Base-by-base conservation (phyloP, 1,140 invertebrate species). In the Gerris buenoi region DNA sequence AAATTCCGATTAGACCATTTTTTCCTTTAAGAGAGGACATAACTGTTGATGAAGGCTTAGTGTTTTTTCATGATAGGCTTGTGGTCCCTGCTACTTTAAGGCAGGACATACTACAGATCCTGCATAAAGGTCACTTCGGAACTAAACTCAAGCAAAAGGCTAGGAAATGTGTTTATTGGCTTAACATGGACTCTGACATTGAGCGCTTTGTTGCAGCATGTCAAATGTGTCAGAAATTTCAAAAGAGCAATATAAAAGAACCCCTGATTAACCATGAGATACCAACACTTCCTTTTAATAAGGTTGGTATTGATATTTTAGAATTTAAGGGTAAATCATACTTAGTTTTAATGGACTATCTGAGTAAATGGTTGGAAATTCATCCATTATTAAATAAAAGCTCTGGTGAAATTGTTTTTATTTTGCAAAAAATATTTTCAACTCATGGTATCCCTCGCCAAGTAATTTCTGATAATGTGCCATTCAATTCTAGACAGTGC, bases 391-490 rank as follows among this genome's bases (percentile, higher is more conserved):
- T 27, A 64, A 10, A 29, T 27, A 27, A 64, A 27, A 28, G 23
- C n/a, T 3, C 27, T 28, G n/a, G 18, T 28, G 33, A 46, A 46
- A 46, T 46, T 10, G 18, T 46, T 46, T 10, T 26, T 18, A 14
- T 27, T 26, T 5, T 25, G 15, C 25, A 64, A 25, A 22, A 22
- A 23, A 62, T 62, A 62, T 69, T 70, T 28, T 33, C 61, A 63
- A 27, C 25, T 29, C 62, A 64, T 60, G 68, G 69, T 14, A 63
- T 27, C 15, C 69, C 67, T 57, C 46, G 26, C 57, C 23, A 27
- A 15, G 27, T 70, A 63, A 22, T 66, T 25, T 26, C 64, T 56
- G 64, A 70, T 28, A 70, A 70, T 67, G 66, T 57, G 63, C 68
- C 25, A 10, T 70, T 70, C 61, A 33, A 58, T 15, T 65, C 60